Percentiles rank a stretch among this genome's conserved stretches.
These are phyloP conservation scores for Coracias cyanogaster DNA, from an alignment of 2,797 vertebrate genomes.

Conservation along the genomic window DNA sequence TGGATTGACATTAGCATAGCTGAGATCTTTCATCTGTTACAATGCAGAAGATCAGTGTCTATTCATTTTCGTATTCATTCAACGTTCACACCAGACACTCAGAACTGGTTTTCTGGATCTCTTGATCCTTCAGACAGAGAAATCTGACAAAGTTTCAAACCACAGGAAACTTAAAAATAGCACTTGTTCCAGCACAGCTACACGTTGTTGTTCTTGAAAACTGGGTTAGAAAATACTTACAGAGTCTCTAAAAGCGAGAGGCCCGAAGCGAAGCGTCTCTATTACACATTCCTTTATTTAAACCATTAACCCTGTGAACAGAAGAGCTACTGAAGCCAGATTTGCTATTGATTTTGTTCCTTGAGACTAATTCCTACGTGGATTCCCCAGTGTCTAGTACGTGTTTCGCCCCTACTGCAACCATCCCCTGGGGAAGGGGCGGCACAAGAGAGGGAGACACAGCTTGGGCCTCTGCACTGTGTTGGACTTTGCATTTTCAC, in stretches of 20 bases:
- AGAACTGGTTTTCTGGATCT: slow-evolving; percentile 39
- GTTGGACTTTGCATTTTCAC: neutral
- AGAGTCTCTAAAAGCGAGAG: neutral
- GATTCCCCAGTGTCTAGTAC: neutral
- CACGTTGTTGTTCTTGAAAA: slow-evolving; percentile 55
- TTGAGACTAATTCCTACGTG: neutral
- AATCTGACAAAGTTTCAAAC: slow-evolving; percentile 63
- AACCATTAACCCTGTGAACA: slow-evolving; percentile 9
- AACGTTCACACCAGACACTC: neutral
- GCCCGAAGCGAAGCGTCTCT: neutral
- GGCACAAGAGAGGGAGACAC: neutral
- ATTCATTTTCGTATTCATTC: slow-evolving; percentile 17
- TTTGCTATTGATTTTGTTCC: neutral
- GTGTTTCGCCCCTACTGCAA: neutral
- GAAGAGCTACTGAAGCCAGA: neutral
- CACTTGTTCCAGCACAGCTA: slow-evolving; percentile 49
- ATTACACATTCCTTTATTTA: neutral
- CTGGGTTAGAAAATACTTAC: slow-evolving; percentile 57
- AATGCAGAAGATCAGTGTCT: neutral
- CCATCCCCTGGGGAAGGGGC: neutral
- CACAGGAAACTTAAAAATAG: slow-evolving; percentile 72
- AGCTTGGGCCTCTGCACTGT: neutral
- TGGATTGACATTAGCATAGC: neutral
- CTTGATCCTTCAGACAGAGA: slow-evolving; percentile 46
- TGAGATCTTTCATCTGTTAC: slow-evolving; percentile 8